Evolutionary conservation across 2,113 vertebrate genomes (phyloP).

Genomic region (Semnornis frantzii): DNA sequence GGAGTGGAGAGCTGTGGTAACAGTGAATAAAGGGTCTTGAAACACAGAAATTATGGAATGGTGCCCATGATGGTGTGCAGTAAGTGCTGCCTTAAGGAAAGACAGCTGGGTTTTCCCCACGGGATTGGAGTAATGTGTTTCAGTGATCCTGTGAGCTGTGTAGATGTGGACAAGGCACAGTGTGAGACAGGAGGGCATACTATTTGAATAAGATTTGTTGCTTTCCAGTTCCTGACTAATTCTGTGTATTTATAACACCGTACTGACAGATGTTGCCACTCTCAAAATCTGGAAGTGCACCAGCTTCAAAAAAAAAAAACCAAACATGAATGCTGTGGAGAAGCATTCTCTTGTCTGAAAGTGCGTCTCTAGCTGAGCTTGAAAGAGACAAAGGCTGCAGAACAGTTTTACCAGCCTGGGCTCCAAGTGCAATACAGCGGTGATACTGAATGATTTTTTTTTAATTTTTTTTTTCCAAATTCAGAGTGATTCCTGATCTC

Average conservation of each 20-base stretch:
- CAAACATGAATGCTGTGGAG: neutral
- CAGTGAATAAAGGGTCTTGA: too few relatives aligned
- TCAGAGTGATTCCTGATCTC: neutral
- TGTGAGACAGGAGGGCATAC: neutral
- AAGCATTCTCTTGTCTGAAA: neutral
- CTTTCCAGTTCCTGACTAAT: neutral
- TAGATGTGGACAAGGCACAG: rapidly evolving
- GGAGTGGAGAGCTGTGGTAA: too few relatives aligned
- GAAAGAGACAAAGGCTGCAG: neutral
- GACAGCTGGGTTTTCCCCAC: too few relatives aligned
- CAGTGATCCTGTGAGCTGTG: neutral
- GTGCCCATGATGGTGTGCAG: too few relatives aligned
- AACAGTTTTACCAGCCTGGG: neutral
- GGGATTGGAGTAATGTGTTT: too few relatives aligned
- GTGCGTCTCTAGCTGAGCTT: neutral
- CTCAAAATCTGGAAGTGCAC: neutral
- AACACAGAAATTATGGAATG: too few relatives aligned
- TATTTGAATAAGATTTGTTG: neutral
- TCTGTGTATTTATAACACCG: neutral
- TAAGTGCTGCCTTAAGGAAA: too few relatives aligned
- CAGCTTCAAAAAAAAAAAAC: neutral
- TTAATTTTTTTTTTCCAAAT: neutral
- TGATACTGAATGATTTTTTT: neutral
- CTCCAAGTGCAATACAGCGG: neutral
- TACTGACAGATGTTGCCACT: neutral